Evolutionary conservation across 2,888 invertebrate species (phyloP).

Genomic region (Poecilus cupreus): DNA sequence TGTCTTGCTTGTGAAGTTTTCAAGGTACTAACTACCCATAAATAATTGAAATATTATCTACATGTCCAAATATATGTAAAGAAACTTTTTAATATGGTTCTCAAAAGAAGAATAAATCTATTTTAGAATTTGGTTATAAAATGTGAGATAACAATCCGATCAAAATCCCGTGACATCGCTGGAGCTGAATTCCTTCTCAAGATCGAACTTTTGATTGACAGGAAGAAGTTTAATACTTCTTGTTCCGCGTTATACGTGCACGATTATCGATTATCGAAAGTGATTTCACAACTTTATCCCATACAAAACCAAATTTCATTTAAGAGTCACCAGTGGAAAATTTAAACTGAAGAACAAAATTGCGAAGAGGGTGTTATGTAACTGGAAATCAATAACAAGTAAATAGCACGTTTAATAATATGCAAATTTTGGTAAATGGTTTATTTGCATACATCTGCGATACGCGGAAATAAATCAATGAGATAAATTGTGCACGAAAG

Average conservation of each 20-base stretch:
- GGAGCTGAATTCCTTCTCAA: not conserved
- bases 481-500: not conserved
- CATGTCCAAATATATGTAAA: too few relatives aligned
- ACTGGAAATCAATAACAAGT: not conserved
- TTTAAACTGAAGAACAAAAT: not conserved
- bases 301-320: not conserved
- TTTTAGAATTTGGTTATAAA: not conserved
- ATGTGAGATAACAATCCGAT: not conserved
- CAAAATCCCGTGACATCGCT: not conserved
- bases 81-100: too few relatives aligned
- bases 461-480: not conserved
- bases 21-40: too few relatives aligned
- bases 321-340: not conserved
- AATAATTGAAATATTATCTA: too few relatives aligned
- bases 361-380: not conserved
- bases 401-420: not conserved
- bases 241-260: not conserved
- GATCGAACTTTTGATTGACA: not conserved
- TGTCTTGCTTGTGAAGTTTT: too few relatives aligned
- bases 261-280: not conserved
- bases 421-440: not conserved
- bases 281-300: not conserved
- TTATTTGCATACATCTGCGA: not conserved
- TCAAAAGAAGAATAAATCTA: too few relatives aligned
- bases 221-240: not conserved